Conservation (phyloP, 2,113 vertebrate genomes). For the Fulmarus glacialis region DNA sequence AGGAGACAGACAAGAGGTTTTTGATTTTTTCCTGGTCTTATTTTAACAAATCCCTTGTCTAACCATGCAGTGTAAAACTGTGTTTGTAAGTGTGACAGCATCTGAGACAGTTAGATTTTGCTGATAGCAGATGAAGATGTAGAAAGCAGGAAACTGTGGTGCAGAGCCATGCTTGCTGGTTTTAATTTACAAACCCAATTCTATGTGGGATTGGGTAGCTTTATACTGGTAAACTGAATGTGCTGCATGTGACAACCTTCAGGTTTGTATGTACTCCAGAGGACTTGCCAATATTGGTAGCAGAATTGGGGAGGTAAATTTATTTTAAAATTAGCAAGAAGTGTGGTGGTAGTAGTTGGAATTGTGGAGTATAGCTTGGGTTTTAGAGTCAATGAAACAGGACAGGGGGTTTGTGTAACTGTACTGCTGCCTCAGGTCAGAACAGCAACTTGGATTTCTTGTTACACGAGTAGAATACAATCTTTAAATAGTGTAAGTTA, state of each 20-base stretch:
- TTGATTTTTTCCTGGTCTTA: neutral
- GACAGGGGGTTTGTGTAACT: neutral
- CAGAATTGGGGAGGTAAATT: neutral
- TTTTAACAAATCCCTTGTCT: neutral
- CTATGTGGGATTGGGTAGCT: neutral
- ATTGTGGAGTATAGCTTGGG: neutral
- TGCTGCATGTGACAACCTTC: neutral
- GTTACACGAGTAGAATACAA: neutral
- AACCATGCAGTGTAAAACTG: neutral
- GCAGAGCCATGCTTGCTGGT: slow-evolving; percentile 25
- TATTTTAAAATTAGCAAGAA: neutral
- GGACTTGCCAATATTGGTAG: neutral
- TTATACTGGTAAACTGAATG: neutral
- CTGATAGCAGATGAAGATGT: slow-evolving; percentile 21
- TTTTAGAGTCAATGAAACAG: neutral
- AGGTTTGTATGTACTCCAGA: neutral
- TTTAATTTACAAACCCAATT: slow-evolving; percentile 11
- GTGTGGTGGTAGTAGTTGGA: neutral
- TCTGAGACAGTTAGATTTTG: slow-evolving; percentile 13
- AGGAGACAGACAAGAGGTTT: neutral
- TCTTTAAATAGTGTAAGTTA: neutral
- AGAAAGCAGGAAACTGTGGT: slow-evolving; percentile 74
- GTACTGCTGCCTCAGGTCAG: neutral
- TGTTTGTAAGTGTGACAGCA: neutral
- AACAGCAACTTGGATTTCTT: neutral